phyloP scores from a whole-genome alignment of 2,888 invertebrate species.

The Netelia virgata region DNA sequence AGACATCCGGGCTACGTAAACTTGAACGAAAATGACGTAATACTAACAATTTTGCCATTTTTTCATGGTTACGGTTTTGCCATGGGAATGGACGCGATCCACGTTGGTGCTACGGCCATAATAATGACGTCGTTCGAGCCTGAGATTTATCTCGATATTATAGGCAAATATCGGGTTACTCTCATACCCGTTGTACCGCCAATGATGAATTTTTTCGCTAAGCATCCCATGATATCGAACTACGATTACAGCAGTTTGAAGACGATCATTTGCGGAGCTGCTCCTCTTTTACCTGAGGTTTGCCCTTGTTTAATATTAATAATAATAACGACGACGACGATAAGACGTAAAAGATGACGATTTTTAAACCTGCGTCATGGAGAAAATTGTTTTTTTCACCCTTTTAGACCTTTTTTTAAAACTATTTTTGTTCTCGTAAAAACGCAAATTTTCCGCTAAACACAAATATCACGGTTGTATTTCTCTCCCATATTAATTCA shows the following conservation, averaged over 20 bases:
- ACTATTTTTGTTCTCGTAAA: not conserved
- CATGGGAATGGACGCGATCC: slow-evolving; percentile 5
- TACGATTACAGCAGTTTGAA: slow-evolving; percentile 85
- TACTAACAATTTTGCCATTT: slow-evolving; percentile 70
- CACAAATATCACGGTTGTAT: too few relatives aligned
- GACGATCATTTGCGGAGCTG: slow-evolving; percentile 84
- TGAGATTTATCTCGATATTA: slow-evolving; percentile 72
- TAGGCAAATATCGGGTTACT: slow-evolving; percentile 75
- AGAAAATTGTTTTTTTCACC: not conserved
- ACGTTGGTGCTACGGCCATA: slow-evolving; percentile 42
- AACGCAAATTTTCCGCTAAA: not conserved
- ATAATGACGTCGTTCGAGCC: slow-evolving; percentile 75
- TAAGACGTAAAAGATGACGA: too few relatives aligned
- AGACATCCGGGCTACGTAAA: slow-evolving; percentile 50
- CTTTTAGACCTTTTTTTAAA: not conserved
- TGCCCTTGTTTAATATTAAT: slow-evolving; percentile 25
- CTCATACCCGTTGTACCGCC: slow-evolving; percentile 85
- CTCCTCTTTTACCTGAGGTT: slow-evolving; percentile 84
- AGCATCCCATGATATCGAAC: slow-evolving; percentile 84
- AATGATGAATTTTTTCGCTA: slow-evolving; percentile 85
- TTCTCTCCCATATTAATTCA: too few relatives aligned
- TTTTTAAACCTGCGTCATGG: not conserved
- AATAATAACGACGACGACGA: too few relatives aligned
- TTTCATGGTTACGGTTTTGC: slow-evolving; percentile 76
- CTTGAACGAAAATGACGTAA: slow-evolving; percentile 38